Conservation (phyloP, 2,113 vertebrate species). For the Prietella phreatophila region DNA sequence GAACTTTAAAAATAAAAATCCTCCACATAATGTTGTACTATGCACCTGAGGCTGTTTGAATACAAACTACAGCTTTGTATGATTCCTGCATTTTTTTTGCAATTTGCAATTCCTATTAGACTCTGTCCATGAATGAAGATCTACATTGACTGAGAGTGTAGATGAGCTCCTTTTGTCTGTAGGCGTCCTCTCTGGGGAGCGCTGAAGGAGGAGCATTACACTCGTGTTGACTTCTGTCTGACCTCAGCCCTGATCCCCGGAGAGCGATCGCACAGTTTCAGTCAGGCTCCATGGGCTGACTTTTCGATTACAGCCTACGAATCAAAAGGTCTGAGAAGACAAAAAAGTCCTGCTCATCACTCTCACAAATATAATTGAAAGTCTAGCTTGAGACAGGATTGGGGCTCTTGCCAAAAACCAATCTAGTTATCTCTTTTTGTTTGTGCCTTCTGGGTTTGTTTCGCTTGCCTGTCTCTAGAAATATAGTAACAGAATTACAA, state of each 20-base stretch:
- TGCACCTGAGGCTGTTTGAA: not conserved
- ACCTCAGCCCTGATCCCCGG: slow-evolving; percentile 18
- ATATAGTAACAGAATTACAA: not conserved
- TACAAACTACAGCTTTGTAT: not conserved
- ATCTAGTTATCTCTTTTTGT: slow-evolving; percentile 15
- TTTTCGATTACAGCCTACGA: not conserved
- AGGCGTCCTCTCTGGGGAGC: not conserved
- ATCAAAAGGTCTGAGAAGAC: not conserved
- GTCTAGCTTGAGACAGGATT: slow-evolving; percentile 25
- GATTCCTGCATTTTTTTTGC: not conserved
- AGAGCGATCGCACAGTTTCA: slow-evolving; percentile 6
- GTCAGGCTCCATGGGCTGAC: not conserved
- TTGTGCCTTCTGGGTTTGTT: slow-evolving; percentile 6
- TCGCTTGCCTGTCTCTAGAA: not conserved
- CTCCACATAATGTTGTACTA: not conserved
- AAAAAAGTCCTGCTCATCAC: slow-evolving; percentile 18
- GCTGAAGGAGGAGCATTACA: not conserved
- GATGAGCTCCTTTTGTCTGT: not conserved
- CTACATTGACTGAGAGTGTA: not conserved
- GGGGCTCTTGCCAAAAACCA: slow-evolving; percentile 23
- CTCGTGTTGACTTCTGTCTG: not conserved
- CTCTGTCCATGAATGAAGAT: not conserved
- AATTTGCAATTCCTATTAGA: not conserved
- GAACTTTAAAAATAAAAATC: not conserved
- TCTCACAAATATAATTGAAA: slow-evolving; percentile 36